These are phyloP conservation scores for Ichneumon xanthorius DNA, from an alignment of 2,888 invertebrate species.

Conservation along the genomic window DNA sequence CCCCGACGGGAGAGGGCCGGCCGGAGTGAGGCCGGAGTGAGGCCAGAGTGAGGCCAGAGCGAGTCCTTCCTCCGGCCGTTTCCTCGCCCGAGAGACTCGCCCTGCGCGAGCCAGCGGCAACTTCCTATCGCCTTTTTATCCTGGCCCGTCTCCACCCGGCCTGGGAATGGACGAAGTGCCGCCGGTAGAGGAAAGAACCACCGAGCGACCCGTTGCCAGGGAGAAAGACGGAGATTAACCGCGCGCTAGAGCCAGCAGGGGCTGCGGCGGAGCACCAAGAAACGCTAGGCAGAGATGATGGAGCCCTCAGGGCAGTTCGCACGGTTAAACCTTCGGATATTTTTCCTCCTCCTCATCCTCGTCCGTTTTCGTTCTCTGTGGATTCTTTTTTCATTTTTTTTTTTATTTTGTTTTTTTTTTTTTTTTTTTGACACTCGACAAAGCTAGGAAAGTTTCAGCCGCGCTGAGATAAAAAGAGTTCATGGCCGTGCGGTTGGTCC, in stretches of 20 bases:
- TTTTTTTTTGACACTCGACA: background rate
- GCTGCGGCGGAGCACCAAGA: background rate
- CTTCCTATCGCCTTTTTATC: constrained; percentile 26
- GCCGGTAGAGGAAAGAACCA: background rate
- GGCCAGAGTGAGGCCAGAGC: background rate
- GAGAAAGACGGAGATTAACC: background rate
- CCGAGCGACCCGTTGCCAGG: background rate
- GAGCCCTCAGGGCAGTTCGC: constrained; percentile 20
- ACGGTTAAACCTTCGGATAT: constrained; percentile 26
- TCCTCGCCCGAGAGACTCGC: constrained; percentile 7
- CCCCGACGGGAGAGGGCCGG: constrained; percentile 6
- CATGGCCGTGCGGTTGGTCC: background rate
- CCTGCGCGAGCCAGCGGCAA: constrained; percentile 6
- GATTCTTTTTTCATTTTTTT: background rate
- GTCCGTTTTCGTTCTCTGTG: background rate
- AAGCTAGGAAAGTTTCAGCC: background rate
- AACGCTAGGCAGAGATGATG: constrained; percentile 6
- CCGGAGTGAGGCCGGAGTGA: background rate
- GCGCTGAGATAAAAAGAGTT: constrained; percentile 9
- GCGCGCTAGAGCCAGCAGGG: background rate
- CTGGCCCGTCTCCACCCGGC: background rate
- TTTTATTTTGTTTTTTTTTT: background rate
- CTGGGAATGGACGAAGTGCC: background rate
- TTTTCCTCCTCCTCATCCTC: background rate
- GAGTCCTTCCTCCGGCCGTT: constrained; percentile 15